These are phyloP conservation scores for Ammodytes marinus DNA, from an alignment of 2,113 vertebrate species.

Conservation along the genomic window DNA sequence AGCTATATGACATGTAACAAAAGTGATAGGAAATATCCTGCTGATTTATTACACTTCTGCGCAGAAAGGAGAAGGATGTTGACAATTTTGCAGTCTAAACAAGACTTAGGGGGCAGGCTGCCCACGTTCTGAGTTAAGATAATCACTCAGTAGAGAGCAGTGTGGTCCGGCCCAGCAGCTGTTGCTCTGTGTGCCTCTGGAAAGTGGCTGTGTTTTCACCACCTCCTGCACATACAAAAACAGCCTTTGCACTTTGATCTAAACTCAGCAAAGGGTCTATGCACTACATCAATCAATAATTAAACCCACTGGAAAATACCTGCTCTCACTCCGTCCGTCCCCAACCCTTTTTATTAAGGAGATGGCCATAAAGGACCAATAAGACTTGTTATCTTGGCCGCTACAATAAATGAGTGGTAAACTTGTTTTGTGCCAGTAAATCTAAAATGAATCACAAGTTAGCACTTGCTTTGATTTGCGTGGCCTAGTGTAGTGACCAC, in stretches of 20 bases:
- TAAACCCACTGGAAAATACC: constrained; percentile 64
- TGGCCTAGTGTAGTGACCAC: background rate
- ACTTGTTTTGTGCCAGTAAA: background rate
- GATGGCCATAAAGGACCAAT: background rate
- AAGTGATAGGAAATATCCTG: background rate
- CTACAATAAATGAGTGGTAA: background rate
- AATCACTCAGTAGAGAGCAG: constrained; percentile 10
- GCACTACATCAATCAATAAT: constrained; percentile 69
- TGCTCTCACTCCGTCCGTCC: background rate
- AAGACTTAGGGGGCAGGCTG: background rate
- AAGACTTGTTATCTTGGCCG: background rate
- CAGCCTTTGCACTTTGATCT: constrained; percentile 71
- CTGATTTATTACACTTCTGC: constrained; percentile 21
- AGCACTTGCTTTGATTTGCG: background rate
- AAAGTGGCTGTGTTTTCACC: constrained; percentile 11
- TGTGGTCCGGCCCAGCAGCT: constrained; percentile 3
- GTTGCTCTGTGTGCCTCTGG: constrained; percentile 10
- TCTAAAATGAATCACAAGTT: background rate
- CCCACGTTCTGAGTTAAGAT: background rate
- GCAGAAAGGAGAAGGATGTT: constrained; percentile 27
- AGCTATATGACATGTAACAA: background rate
- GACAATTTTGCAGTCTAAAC: constrained; percentile 1
- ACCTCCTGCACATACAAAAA: constrained; percentile 23
- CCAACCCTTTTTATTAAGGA: background rate
- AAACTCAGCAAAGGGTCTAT: constrained; percentile 48